Percentiles rank a stretch among this genome's conserved stretches.
Conservation (phyloP, 2,888 invertebrate species). For the Drosophila dives region DNA sequence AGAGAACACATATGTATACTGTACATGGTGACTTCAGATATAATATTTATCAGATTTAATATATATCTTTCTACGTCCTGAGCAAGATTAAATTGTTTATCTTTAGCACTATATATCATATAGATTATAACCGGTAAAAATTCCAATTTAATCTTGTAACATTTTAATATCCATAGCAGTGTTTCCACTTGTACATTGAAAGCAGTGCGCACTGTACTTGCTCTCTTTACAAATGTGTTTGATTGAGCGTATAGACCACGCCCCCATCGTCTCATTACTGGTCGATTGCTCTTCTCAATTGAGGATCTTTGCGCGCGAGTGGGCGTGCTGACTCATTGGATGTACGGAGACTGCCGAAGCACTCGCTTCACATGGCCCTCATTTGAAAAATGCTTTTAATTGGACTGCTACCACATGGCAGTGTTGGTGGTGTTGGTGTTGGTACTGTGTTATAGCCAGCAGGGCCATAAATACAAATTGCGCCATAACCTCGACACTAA, state of each 20-base stretch:
- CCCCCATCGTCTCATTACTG: slow-evolving; percentile 30
- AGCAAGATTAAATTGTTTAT: neutral
- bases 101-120: neutral
- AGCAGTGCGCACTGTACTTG: slow-evolving; percentile 25
- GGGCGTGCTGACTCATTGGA: slow-evolving; percentile 53
- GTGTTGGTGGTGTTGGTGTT: neutral
- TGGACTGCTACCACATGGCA: slow-evolving; percentile 68
- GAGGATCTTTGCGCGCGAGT: slow-evolving; percentile 11
- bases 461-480: slow-evolving; percentile 75
- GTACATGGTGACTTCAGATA: neutral
- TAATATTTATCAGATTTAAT: neutral
- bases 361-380: slow-evolving; percentile 46
- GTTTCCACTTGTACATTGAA: neutral
- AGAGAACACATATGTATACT: slow-evolving; percentile 13
- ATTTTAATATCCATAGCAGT: neutral
- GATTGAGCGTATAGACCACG: slow-evolving; percentile 22
- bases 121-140: neutral
- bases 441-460: slow-evolving; percentile 12
- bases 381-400: slow-evolving; percentile 68
- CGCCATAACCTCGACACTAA: slow-evolving; percentile 75
- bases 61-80: neutral
- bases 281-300: slow-evolving; percentile 22
- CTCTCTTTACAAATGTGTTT: slow-evolving; percentile 4
- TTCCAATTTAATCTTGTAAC: neutral
- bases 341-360: slow-evolving; percentile 15